A percentile compares a stretch with the other conserved stretches of the same genome.
Evolutionary conservation across 2,888 invertebrate genomes (phyloP).

Genomic region (Hetaerina titia): DNA sequence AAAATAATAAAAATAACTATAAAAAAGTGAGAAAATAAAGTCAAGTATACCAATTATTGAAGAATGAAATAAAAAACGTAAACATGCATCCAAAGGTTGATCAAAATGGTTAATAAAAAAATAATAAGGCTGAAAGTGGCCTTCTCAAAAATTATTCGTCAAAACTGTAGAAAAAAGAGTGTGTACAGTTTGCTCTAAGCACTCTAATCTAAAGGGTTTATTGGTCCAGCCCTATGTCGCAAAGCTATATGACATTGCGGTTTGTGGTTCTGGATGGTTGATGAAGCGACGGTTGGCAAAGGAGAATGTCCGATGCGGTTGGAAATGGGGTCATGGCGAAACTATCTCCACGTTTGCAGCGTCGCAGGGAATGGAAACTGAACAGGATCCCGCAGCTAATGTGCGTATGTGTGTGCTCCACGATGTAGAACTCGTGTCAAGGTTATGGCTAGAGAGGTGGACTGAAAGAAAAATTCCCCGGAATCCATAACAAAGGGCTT

Average conservation of each 20-base stretch:
- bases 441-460: not conserved
- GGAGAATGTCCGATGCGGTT: not conserved
- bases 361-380: not conserved
- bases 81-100: too few species aligned
- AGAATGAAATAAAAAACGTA: too few species aligned
- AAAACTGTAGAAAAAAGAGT: not conserved
- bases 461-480: not conserved
- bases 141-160: not conserved
- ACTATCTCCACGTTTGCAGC: not conserved
- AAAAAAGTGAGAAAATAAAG: too few species aligned
- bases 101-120: too few species aligned
- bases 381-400: not conserved
- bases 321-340: not conserved
- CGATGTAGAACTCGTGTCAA: not conserved
- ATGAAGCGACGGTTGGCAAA: not conserved
- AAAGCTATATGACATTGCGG: not conserved
- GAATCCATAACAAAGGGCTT: not conserved
- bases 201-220: not conserved
- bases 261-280: slow-evolving; percentile 13
- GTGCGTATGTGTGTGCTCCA: not conserved
- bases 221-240: not conserved
- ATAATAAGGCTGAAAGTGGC: too few species aligned
- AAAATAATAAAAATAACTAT: too few species aligned
- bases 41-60: too few species aligned
- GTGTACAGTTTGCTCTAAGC: not conserved